phyloP scores from a whole-genome alignment of 2,797 vertebrate genomes.

The Cossypha caffra region DNA sequence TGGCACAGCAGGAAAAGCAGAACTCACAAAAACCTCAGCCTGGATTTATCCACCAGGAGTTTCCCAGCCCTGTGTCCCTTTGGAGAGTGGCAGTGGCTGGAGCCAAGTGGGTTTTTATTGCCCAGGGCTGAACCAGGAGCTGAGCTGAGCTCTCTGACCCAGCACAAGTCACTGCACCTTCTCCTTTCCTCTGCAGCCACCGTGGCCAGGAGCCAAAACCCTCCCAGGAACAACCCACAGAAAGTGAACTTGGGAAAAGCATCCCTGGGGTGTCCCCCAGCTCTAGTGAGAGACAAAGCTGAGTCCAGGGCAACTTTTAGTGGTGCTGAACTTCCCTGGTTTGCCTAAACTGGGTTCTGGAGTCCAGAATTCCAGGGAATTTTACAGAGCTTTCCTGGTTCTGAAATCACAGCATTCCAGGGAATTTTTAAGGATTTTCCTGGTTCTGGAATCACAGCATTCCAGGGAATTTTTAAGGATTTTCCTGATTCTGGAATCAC shows the following conservation, averaged over 20 bases:
- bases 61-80: fast-evolving
- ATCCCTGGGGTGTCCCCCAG: not conserved
- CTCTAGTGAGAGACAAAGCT: not conserved
- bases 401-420: too few species aligned
- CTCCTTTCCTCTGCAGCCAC: too few species aligned
- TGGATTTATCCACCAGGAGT: fast-evolving
- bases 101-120: not conserved
- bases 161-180: not conserved
- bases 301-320: fast-evolving
- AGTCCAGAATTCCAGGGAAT: too few species aligned
- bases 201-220: not conserved
- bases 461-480: too few species aligned
- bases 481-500: too few species aligned
- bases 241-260: not conserved
- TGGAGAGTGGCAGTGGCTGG: not conserved
- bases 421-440: too few species aligned
- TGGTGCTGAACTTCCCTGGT: not conserved
- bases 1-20: not conserved
- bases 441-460: too few species aligned
- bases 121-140: too few species aligned
- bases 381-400: too few species aligned
- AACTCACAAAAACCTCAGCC: fast-evolving
- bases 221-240: not conserved
- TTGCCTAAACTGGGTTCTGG: not conserved
- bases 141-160: too few species aligned